Evolutionary conservation across 1,140 invertebrate species (phyloP).

Genomic region (Ceratitis capitata): DNA sequence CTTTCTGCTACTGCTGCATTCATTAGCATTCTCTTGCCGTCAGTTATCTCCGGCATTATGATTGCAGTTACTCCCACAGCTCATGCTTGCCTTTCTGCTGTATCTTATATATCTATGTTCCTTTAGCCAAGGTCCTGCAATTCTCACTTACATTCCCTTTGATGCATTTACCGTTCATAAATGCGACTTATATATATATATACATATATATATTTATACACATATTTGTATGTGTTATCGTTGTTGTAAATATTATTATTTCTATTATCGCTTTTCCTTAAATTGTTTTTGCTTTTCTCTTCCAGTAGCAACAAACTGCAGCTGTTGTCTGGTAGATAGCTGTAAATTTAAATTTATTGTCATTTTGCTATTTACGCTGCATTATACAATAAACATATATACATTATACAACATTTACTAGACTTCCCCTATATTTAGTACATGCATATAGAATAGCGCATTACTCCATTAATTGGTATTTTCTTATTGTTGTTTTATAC

Average conservation of each 20-base stretch:
- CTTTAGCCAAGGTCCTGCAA: not conserved
- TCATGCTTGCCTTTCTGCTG: not conserved
- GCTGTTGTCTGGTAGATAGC: not conserved
- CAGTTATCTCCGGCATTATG: not conserved
- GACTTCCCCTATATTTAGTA: not conserved
- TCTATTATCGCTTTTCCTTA: not conserved
- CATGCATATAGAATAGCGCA: not conserved
- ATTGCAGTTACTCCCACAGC: not conserved
- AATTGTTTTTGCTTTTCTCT: not conserved
- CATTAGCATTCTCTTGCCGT: not conserved
- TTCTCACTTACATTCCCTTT: not conserved
- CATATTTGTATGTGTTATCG: not conserved
- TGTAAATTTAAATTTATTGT: constrained; percentile 13
- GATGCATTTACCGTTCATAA: too few relatives aligned
- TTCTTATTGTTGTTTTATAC: not conserved
- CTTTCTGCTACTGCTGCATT: not conserved
- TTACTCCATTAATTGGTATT: not conserved
- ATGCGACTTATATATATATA: too few relatives aligned
- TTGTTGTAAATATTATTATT: not conserved
- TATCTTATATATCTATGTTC: not conserved
- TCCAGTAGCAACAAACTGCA: not conserved
- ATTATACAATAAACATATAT: too few relatives aligned
- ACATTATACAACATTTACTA: too few relatives aligned
- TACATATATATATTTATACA: not conserved
- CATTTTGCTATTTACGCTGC: not conserved